Conservation (phyloP, 23 tunicate genomes). For the Ciona savignyi region DNA sequence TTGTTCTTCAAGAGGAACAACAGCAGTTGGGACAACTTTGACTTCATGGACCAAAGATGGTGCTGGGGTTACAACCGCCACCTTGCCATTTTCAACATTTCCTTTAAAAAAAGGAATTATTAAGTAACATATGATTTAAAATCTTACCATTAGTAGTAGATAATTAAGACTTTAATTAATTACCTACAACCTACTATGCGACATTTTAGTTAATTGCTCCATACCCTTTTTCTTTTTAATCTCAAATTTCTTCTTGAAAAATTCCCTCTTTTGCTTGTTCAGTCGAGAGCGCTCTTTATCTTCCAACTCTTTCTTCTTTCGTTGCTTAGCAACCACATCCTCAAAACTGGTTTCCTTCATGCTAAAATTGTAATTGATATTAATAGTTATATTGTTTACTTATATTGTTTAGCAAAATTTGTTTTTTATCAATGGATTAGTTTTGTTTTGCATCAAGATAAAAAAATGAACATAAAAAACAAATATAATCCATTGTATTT, state of each 20-base stretch:
- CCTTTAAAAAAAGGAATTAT: too few relatives aligned
- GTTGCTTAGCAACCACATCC: slow-evolving; percentile 53
- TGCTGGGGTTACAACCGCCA: background rate
- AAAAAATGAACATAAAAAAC: too few relatives aligned
- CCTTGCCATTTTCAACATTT: background rate
- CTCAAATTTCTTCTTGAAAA: slow-evolving; percentile 43
- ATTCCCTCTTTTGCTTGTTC: slow-evolving; percentile 55
- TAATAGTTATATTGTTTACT: too few relatives aligned
- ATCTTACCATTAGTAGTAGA: too few relatives aligned
- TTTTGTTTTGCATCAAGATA: too few relatives aligned
- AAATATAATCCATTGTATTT: too few relatives aligned
- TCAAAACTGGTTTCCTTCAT: slow-evolving; percentile 68
- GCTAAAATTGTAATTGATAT: background rate
- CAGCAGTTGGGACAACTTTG: background rate
- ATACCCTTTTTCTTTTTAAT: slow-evolving; percentile 61
- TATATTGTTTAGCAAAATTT: too few relatives aligned
- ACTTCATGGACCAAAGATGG: background rate
- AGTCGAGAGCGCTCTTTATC: slow-evolving; percentile 36
- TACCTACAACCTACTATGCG: too few relatives aligned
- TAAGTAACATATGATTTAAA: too few relatives aligned
- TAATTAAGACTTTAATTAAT: too few relatives aligned
- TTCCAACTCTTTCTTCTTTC: slow-evolving; percentile 22
- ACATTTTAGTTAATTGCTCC: too few relatives aligned
- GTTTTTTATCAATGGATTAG: too few relatives aligned
- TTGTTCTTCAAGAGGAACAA: background rate